Base-by-base conservation (phyloP, 2,888 invertebrate species). In the Cataglyphis altisquamis region DNA sequence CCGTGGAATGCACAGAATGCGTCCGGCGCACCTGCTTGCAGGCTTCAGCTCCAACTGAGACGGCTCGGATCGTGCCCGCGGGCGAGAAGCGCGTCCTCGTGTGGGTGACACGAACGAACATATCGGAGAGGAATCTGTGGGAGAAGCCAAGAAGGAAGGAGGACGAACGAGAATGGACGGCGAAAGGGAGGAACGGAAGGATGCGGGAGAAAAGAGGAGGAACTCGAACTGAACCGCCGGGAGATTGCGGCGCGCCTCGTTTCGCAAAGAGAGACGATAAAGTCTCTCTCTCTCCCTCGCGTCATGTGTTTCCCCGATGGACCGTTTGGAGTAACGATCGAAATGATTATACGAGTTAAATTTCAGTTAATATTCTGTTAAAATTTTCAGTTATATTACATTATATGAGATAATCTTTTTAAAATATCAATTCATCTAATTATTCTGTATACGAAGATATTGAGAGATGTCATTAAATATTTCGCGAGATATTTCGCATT, bases 11-110 rank as follows among this genome's bases (percentile, higher is more conserved):
- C 80, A 84, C 55, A 88, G 87, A 88, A 91, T 86, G 87, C 72
- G 86, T 82, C 70, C 83, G 78, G 64, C 87, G 86, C 90, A 90
- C 91, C 87, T 90, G 91, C 90, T 87, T 73, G 80, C 84, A 70
- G 88, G 68, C 83, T 84, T 83, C 75, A 66, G 74, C 82, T 84
- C 85, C 66, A 87, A 89, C 84, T 70, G 82, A 78, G 82, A 84
- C 80, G 77, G 45, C 55, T n/a, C 74, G 83, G 63, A 63, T 62
- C 85, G 82, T 63, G 83, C 57, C 60, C 41, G 68, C 78, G 39
- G 48, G 48, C 80, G 36, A 39, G 52, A 12, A 39, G 29, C 5
- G 21, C 39, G 36, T 68, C 48, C 64, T 78, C 67, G 89, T 86
- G 82, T 83, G 83, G 83, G 85, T 89, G 84, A 89, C 57, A 77